phyloP scores from a whole-genome alignment of 2,888 invertebrate species.

The Phalera bucephala region DNA sequence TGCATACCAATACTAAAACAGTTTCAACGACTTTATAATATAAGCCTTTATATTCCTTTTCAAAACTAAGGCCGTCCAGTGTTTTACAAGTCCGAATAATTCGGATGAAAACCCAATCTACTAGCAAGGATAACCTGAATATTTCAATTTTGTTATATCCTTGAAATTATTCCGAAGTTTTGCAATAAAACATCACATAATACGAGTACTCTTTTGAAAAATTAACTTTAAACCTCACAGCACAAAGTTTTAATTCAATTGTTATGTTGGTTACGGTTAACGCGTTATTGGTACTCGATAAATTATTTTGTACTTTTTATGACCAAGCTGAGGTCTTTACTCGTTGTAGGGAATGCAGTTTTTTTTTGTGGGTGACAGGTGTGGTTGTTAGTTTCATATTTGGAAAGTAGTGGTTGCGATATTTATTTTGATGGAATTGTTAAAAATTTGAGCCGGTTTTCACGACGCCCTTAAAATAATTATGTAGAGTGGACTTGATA shows the following conservation, averaged over 20 bases:
- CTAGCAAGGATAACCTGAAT: background rate
- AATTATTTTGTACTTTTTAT: background rate
- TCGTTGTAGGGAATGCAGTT: background rate
- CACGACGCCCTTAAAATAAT: background rate
- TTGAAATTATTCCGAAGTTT: background rate
- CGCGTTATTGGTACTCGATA: too few species aligned
- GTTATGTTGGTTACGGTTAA: too few species aligned
- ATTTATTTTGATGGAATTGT: too few species aligned
- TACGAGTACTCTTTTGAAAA: too few species aligned
- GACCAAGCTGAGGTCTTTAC: background rate
- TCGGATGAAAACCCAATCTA: conserved; percentile 6
- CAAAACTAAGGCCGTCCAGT: conserved; percentile 19
- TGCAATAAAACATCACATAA: too few species aligned
- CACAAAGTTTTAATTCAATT: too few species aligned
- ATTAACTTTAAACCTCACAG: too few species aligned
- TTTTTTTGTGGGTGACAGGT: background rate
- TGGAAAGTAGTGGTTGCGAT: background rate
- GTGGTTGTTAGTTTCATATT: background rate
- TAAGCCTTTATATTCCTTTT: conserved; percentile 9
- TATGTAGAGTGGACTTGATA: too few species aligned
- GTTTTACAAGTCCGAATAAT: conserved; percentile 15
- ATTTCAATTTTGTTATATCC: background rate
- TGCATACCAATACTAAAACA: conserved; percentile 5
- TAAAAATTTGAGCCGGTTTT: background rate
- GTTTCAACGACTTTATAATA: conserved; percentile 9